Evolutionary conservation across 2,797 vertebrate genomes (phyloP).

Genomic region (Hapalemur alaotrensis): DNA sequence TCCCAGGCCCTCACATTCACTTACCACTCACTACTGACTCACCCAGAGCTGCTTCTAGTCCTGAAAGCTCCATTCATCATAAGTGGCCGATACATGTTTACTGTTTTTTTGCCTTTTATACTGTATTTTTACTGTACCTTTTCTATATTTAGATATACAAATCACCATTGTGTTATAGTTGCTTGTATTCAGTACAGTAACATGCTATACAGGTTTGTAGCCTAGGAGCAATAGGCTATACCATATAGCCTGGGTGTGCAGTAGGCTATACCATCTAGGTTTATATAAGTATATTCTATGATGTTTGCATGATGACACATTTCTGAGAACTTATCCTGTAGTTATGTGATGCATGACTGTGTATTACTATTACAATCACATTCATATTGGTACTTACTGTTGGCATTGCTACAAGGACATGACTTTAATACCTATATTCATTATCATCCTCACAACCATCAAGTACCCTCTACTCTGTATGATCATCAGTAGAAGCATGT

Average conservation of each 20-base stretch:
- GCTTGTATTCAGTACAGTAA: neutral
- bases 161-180: neutral
- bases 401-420: constrained; percentile 28
- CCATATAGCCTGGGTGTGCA: neutral
- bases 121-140: neutral
- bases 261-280: neutral
- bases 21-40: neutral
- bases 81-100: neutral
- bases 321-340: neutral
- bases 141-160: neutral
- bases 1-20: neutral
- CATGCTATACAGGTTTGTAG: neutral
- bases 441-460: constrained; percentile 9
- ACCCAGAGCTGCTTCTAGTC: neutral
- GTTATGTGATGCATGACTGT: neutral
- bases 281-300: neutral
- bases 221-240: neutral
- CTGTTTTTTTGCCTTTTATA: neutral
- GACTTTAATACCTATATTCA: neutral
- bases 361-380: neutral
- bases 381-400: constrained; percentile 11
- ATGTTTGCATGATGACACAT: neutral
- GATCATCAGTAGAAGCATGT: neutral
- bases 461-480: neutral
- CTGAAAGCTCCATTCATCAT: neutral